These are phyloP conservation scores for Syngnathus typhle DNA, from an alignment of 2,113 vertebrate species.

Conservation along the genomic window DNA sequence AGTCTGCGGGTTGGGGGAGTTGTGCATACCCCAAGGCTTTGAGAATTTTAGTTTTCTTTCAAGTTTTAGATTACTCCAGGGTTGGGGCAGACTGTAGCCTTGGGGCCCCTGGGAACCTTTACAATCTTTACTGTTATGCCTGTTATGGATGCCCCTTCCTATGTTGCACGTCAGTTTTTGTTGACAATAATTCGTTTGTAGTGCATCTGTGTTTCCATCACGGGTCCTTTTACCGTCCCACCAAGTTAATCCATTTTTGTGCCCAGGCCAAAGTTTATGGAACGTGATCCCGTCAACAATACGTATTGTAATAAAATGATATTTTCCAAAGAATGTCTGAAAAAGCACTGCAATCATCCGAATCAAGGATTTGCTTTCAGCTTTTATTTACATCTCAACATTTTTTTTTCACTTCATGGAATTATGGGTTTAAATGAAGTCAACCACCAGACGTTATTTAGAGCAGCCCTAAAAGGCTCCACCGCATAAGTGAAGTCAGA, in stretches of 20 bases:
- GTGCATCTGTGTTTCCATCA: not conserved
- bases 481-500: constrained; percentile 13
- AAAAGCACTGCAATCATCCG: constrained; percentile 3
- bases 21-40: no score
- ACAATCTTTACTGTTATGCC: not conserved
- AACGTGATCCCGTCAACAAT: not conserved
- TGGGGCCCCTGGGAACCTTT: not conserved
- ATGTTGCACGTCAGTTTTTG: not conserved
- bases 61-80: no score
- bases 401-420: not conserved
- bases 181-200: not conserved
- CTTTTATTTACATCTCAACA: constrained; percentile 3
- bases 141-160: not conserved
- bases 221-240: not conserved
- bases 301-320: not conserved
- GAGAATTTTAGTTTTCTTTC: no score
- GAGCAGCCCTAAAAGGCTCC: not conserved
- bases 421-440: constrained; percentile 1
- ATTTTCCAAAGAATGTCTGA: constrained; percentile 8
- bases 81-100: no score
- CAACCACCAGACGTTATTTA: constrained; percentile 2
- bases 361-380: constrained; percentile 7
- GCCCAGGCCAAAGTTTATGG: not conserved
- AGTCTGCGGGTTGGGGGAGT: no score
- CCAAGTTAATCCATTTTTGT: not conserved